Conservation (phyloP, 2,113 vertebrate species). For the Malurus cyaneus region DNA sequence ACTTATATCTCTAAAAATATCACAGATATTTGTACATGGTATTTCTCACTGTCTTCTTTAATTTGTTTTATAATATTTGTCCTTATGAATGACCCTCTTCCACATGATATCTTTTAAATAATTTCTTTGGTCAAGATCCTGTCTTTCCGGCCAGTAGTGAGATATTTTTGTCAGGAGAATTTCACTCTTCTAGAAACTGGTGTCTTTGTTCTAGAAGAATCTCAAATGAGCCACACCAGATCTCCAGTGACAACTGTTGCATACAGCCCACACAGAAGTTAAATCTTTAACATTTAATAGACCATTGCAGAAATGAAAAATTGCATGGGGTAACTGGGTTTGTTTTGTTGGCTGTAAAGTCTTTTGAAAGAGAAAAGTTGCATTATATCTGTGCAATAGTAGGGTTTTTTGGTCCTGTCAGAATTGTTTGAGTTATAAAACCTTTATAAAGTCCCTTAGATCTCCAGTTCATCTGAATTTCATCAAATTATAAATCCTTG, state of each 20-base stretch:
- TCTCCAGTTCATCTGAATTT: background rate
- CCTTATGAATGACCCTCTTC: background rate
- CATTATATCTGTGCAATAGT: background rate
- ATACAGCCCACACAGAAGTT: background rate
- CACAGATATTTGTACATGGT: background rate
- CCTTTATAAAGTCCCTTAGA: background rate
- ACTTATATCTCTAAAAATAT: background rate
- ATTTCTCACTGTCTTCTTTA: slow-evolving; percentile 20
- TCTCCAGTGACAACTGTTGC: background rate
- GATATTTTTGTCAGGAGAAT: background rate
- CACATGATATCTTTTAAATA: background rate
- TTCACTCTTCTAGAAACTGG: background rate
- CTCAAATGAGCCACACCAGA: background rate
- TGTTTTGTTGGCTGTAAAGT: background rate
- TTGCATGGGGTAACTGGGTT: background rate
- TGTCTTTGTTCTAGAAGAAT: background rate
- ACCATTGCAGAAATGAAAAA: background rate
- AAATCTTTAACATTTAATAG: background rate
- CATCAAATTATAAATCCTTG: background rate
- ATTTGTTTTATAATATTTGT: background rate
- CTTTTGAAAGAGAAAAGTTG: background rate
- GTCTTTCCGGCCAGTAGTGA: background rate
- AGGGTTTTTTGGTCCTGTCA: background rate
- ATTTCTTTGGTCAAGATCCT: background rate
- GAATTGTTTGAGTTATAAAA: background rate